Base-by-base conservation (phyloP, 2,113 vertebrate genomes). In the Elanus axillaris region DNA sequence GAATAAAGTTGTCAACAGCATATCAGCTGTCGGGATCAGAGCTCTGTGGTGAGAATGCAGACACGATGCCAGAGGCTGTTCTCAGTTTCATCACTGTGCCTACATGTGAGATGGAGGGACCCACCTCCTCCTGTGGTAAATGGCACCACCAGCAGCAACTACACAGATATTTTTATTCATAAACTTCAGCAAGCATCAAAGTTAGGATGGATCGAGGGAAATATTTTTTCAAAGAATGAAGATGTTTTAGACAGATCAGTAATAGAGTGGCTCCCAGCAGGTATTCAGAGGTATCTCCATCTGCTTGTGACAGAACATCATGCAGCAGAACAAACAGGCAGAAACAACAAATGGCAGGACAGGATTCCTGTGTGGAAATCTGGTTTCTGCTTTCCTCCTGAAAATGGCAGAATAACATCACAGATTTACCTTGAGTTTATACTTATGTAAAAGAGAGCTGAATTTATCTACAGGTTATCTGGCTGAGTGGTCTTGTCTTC, bases 1-100 rank as follows among this genome's bases (percentile, higher is more conserved):
- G 96, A 96, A 97, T 95, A 94, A 95, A 97, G 91, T 93, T 97
- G 97, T 97, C 95, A 96, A 93, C 93, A 95, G 84, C 81, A 94
- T 93, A 97, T 97, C 96, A 97, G 94, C 91, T 94, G 94, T 94
- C 22, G 3, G 91, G 89, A 93, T 89, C 86, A 52, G 93, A 91
- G 74, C 84, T 92, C 92, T 83, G 91, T 62, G 73, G 94, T 82
- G 93, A 90, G 96, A 95, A 95, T 90, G 89, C 81, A 95, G 95
- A 94, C 53, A 21, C 0, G 1, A 72, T 72, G 96, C 97, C 95
- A 96, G 83, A 71, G 64, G 86, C 88, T 88, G 79, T 86, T 91
- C 94, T 92, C 34, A 15, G 86, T 96, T 94, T 95, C 89, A 91
- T 89, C 86, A 87, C 74, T 47, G 80, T 43, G 64, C 94, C 93